Base-by-base conservation (phyloP, 2,888 invertebrate species). In the Steinernema scapterisci region DNA sequence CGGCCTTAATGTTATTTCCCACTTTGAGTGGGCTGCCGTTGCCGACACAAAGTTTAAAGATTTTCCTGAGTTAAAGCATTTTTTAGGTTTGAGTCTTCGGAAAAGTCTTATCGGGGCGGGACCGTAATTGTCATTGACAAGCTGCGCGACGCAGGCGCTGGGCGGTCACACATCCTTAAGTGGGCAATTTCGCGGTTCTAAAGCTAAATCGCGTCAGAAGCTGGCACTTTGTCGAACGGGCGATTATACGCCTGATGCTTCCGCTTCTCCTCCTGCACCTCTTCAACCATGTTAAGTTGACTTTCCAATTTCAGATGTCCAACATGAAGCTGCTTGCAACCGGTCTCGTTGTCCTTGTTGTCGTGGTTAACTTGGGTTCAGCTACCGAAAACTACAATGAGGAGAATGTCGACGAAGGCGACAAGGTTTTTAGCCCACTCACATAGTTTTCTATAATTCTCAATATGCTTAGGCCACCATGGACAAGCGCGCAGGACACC, bases 161-260 rank as follows among this genome's bases (percentile, higher is more conserved):
- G 63, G 31, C 63, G 63, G 9, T 63, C 63, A 63, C 63, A 27
- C 63, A 25, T 48, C 25, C 63, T 63, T 63, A 63, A 63, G 63
- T 63, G 63, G 31, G 27, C 63, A 63, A 63, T 63, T 63, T 63
- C 31, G 31, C 31, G 16, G 63, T 63, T 9, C 6, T 63, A 27
- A 63, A 63, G 63, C 27, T 27, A 63, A 63, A 63, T 63, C 63
- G 63, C 23, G 31, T 16, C 21, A 7, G 63, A 19, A 48, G 63
- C 16, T 38, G 63, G 63, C 52, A 52, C 52, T n/a, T 52, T 52
- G 21, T 52, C 19, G 23, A 1, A 21, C 63, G 31, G 25, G 63
- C 27, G 38, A 13, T 63, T 63, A 19, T 48, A 48, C 48, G 19
- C 16, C 48, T 48, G 5, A 16, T 38, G 38, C 9, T 48, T 48